These are phyloP conservation scores for Chromobotia macracanthus DNA, from an alignment of 2,797 vertebrate species.

Conservation along the genomic window DNA sequence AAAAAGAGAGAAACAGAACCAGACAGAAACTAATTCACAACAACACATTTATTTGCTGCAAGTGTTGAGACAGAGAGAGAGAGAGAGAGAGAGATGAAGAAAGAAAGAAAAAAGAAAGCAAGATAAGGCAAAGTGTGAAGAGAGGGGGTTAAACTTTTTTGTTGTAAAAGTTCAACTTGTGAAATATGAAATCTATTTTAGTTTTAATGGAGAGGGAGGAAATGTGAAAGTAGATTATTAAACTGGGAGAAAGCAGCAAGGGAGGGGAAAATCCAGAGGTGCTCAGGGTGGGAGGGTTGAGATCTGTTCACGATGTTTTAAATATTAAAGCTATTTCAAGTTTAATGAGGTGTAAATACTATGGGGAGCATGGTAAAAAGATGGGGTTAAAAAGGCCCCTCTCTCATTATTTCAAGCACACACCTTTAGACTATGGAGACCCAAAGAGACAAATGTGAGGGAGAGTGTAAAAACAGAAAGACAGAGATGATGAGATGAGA, in stretches of 20 bases:
- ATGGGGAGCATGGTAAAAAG: slow-evolving; percentile 80
- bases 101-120: too few relatives aligned
- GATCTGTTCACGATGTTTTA: slow-evolving; percentile 82
- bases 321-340: slow-evolving; percentile 86
- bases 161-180: slow-evolving; percentile 66
- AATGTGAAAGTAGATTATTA: slow-evolving; percentile 80
- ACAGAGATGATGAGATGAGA: slow-evolving; percentile 25
- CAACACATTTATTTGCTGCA: too few relatives aligned
- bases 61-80: neutral
- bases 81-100: slow-evolving; percentile 21
- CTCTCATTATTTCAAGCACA: slow-evolving; percentile 82
- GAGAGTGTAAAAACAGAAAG: slow-evolving; percentile 14
- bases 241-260: slow-evolving; percentile 65
- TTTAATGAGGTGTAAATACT: slow-evolving; percentile 87
- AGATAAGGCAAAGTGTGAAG: slow-evolving; percentile 46
- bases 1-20: neutral
- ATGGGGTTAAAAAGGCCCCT: slow-evolving; percentile 76
- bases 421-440: slow-evolving; percentile 80
- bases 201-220: slow-evolving; percentile 78
- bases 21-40: neutral
- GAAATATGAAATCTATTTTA: slow-evolving; percentile 81
- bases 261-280: slow-evolving; percentile 65
- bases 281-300: slow-evolving; percentile 63
- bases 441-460: slow-evolving; percentile 61
- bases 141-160: slow-evolving; percentile 70